These are phyloP conservation scores for Myotis daubentonii DNA, from an alignment of 2,797 vertebrate species.

Conservation along the genomic window DNA sequence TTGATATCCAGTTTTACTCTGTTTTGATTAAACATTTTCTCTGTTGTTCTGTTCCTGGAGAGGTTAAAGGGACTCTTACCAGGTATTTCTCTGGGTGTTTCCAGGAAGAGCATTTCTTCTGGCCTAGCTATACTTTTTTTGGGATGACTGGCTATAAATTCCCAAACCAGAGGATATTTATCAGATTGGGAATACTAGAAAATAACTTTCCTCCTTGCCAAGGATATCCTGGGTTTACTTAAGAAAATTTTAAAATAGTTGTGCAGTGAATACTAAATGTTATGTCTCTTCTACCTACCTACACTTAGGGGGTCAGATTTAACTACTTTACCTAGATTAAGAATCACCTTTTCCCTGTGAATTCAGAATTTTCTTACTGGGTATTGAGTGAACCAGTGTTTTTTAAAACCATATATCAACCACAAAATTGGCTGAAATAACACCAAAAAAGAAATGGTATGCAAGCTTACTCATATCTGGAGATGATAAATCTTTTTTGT, in stretches of 20 bases:
- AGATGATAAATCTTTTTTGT: conserved; percentile 34
- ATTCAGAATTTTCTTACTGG: conserved; percentile 38
- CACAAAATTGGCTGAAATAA: conserved; percentile 36
- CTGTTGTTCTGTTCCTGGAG: conserved; percentile 56
- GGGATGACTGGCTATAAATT: neutral
- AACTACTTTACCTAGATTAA: conserved; percentile 21
- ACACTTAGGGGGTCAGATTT: conserved; percentile 2
- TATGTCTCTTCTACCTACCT: neutral
- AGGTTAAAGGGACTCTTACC: neutral
- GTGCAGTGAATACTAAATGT: neutral
- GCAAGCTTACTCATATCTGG: neutral
- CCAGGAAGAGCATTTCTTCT: conserved; percentile 38
- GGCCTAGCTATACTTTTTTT: neutral
- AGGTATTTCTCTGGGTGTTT: conserved; percentile 47
- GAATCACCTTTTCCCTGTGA: conserved; percentile 32
- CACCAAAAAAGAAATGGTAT: neutral
- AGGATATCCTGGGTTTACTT: conserved; percentile 53
- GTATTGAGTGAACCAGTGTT: conserved; percentile 9
- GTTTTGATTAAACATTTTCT: conserved; percentile 46
- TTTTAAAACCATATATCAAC: conserved; percentile 7
- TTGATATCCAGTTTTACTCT: conserved; percentile 55
- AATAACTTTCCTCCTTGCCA: conserved; percentile 51
- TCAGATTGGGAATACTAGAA: conserved; percentile 45
- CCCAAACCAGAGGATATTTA: conserved; percentile 37
- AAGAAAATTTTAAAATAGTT: conserved; percentile 24